These are phyloP conservation scores for Clarias batrachus DNA, from an alignment of 2,113 vertebrate genomes.

Conservation along the genomic window DNA sequence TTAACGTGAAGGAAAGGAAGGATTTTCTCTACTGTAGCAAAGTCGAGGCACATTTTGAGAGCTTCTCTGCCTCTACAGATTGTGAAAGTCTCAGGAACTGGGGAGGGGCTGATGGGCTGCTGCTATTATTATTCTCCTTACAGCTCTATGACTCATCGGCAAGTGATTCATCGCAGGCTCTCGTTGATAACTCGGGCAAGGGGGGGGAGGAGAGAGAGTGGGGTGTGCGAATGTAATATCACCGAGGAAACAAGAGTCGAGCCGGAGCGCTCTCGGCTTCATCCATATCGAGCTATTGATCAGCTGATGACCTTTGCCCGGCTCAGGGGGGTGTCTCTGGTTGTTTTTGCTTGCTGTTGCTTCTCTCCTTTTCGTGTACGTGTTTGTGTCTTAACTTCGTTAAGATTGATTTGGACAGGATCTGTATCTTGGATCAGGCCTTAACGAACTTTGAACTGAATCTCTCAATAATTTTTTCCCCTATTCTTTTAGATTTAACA, in stretches of 20 bases:
- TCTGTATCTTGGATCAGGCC: background rate
- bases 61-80: background rate
- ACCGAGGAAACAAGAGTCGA: constrained; percentile 41
- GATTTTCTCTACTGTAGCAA: background rate
- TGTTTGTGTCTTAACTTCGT: background rate
- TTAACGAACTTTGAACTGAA: background rate
- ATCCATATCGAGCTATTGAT: constrained; percentile 35
- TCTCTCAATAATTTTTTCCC: background rate
- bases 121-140: constrained; percentile 57
- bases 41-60: background rate
- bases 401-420: background rate
- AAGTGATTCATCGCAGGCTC: constrained; percentile 56
- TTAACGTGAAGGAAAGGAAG: background rate
- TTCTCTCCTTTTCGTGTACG: background rate
- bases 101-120: constrained; percentile 22
- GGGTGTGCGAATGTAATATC: constrained; percentile 35
- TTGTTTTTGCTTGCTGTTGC: constrained; percentile 12
- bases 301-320: constrained; percentile 23
- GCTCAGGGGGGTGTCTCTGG: background rate
- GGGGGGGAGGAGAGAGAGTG: constrained; percentile 7
- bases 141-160: constrained; percentile 58
- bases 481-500: background rate
- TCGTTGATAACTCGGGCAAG: constrained; percentile 45
- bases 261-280: background rate
- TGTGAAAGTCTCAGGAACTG: constrained; percentile 8